phyloP scores from a whole-genome alignment of 2,113 vertebrate genomes.

The Atrichornis clamosus region DNA sequence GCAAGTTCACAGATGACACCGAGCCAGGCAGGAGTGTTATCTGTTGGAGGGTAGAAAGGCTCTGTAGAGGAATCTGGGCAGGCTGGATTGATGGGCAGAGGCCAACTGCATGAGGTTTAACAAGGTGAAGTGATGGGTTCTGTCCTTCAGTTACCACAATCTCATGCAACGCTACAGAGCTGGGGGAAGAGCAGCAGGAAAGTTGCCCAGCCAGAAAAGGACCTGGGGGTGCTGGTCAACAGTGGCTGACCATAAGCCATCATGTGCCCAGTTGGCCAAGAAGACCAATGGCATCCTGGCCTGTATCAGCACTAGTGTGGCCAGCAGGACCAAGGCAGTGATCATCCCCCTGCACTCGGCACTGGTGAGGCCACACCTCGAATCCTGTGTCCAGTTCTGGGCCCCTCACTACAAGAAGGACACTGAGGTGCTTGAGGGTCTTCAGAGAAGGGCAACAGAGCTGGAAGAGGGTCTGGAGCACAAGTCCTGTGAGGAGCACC shows the following conservation, averaged over 20 bases:
- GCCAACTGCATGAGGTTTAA: neutral
- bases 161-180: too few relatives aligned
- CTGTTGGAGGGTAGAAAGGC: neutral
- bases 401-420: neutral
- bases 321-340: neutral
- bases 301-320: neutral
- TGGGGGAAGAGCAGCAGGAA: neutral
- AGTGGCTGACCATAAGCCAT: neutral
- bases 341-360: fast-evolving
- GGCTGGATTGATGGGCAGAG: neutral
- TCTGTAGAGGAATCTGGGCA: neutral
- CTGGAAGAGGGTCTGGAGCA: neutral
- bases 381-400: neutral
- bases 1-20: neutral
- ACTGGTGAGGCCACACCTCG: fast-evolving
- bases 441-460: neutral
- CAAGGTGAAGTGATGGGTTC: neutral
- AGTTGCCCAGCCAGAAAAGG: neutral
- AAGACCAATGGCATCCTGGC: neutral
- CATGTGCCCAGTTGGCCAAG: fast-evolving
- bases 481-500: neutral
- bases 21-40: fast-evolving
- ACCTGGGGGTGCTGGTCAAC: neutral
- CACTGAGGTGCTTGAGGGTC: fast-evolving
- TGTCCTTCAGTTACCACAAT: neutral